Evolutionary conservation across 92 coral and sea anemone species (phyloP), one percentile per base, ranked within the genome.

Genomic region (Zoanthus sansibaricus): DNA sequence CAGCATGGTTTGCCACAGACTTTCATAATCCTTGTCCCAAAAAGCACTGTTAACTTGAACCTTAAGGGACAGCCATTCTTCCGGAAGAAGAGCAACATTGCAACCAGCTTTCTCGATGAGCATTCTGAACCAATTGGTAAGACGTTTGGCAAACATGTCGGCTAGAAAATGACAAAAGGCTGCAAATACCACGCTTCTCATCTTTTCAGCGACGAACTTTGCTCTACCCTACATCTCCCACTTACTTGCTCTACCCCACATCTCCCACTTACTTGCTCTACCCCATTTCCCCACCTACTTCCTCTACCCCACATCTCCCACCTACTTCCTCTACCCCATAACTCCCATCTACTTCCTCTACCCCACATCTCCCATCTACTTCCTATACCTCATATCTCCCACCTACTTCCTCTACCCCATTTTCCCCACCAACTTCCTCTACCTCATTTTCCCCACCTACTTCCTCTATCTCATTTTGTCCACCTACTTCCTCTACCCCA

Each of bases 91-190:
- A n/a, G n/a, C n/a, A n/a, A n/a, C n/a, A n/a, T n/a, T n/a, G n/a
- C n/a, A n/a, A n/a, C n/a, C n/a, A n/a, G n/a, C n/a, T n/a, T n/a
- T n/a, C n/a, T n/a, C n/a, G n/a, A n/a, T n/a, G n/a, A n/a, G n/a
- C n/a, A n/a, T n/a, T n/a, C n/a, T n/a, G n/a, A n/a, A n/a, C n/a
- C n/a, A n/a, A n/a, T n/a, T n/a, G n/a, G n/a, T n/a, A n/a, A n/a
- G n/a, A n/a, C n/a, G n/a, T n/a, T n/a, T 86, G 42, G 67, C 76
- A 78, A 87, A 87, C 90, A 78, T 51, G 51, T 87, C 90, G 32
- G 90, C 86, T 14, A 87, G 86, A 87, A 87, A 87, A 87, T 88
- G 87, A 52, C 87, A 88, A 33, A 88, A 88, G 30, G 91, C 87
- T 14, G 87, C 78, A 48, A 87, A 87, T 14, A 32, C n/a, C 55